phyloP scores from a whole-genome alignment of 2,113 vertebrate genomes.

The Gobio gobio region DNA sequence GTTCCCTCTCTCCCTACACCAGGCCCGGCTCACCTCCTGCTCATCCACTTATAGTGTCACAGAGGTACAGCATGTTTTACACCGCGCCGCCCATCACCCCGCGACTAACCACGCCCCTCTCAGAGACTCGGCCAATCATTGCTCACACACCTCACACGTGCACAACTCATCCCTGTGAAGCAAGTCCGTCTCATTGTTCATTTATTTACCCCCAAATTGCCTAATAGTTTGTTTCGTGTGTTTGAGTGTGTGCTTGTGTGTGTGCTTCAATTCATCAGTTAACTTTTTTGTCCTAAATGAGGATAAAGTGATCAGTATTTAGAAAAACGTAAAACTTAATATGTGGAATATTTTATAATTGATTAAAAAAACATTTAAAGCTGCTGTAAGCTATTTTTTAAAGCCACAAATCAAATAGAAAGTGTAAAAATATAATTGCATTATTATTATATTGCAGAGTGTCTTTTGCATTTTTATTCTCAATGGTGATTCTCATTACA shows the following conservation, averaged over 20 bases:
- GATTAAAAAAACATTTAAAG: background rate
- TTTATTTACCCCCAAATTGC: background rate
- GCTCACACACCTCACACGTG: slow-evolving; percentile 80
- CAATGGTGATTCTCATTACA: background rate
- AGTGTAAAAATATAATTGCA: background rate
- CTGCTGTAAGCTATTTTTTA: background rate
- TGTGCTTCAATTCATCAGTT: slow-evolving; percentile 35
- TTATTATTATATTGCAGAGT: background rate
- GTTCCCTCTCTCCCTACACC: slow-evolving; percentile 75
- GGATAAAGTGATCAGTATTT: background rate
- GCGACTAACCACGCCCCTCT: slow-evolving; percentile 68
- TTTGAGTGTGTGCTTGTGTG: slow-evolving; percentile 67
- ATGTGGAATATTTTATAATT: background rate
- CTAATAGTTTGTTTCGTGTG: slow-evolving; percentile 68
- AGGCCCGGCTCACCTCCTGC: slow-evolving; percentile 90
- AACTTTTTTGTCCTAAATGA: background rate
- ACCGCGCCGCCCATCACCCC: slow-evolving; percentile 57
- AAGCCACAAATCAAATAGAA: background rate
- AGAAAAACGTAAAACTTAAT: background rate
- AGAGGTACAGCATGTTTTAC: slow-evolving; percentile 88
- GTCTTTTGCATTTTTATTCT: background rate
- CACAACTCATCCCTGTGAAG: background rate
- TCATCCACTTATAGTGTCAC: slow-evolving; percentile 92
- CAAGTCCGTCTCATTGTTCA: slow-evolving; percentile 13
- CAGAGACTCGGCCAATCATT: slow-evolving; percentile 68